Evolutionary conservation across 1,140 invertebrate species (phyloP), one percentile per base, ranked within the genome.

Genomic region (Aphelinus certus): DNA sequence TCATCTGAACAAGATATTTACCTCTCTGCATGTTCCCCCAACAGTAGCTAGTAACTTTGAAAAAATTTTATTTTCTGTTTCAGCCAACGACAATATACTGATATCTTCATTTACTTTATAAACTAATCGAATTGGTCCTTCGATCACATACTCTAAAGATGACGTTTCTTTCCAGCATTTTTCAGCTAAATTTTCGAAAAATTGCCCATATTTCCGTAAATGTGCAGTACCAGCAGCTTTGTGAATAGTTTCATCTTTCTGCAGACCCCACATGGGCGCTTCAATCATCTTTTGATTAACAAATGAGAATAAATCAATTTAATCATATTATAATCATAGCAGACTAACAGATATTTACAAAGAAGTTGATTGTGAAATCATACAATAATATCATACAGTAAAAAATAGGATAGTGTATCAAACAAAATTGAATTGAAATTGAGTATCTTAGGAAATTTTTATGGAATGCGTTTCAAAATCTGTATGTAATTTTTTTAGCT

Each of bases 21-120:
- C 75, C 88, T 96, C 95, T 79, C 91, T 88, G 85, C 94, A 96
- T 0, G 95, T 87, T 56, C 93, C 91, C n/a, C 92, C 91, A 61
- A 96, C 90, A 1, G 94, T 93, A 49, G 92, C 92, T n/a, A 97
- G 86, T 26, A 96, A 90, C 88, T 95, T 95, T 69, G 94, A 95
- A 72, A 96, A 90, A 42, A 92, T 88, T 83, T 94, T 93, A 84
- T 95, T 95, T 85, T 97, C 94, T 46, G 94, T 95, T 77, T 93
- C 91, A 43, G 94, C 90, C 56, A 96, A 83, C 76, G 94, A 90
- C 47, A 94, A 85, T 57, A 95, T 82, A 47, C 89, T 88, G 7
- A 92, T 89, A 79, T 92, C 88, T 85, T 95, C 94, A 77, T 87
- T 87, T 5, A 91, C 89, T 89, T 69, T 91, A 89, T 88, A 93